Evolutionary conservation across 2,888 invertebrate species (phyloP).

Genomic region (Rhimphoctona megacephalus): DNA sequence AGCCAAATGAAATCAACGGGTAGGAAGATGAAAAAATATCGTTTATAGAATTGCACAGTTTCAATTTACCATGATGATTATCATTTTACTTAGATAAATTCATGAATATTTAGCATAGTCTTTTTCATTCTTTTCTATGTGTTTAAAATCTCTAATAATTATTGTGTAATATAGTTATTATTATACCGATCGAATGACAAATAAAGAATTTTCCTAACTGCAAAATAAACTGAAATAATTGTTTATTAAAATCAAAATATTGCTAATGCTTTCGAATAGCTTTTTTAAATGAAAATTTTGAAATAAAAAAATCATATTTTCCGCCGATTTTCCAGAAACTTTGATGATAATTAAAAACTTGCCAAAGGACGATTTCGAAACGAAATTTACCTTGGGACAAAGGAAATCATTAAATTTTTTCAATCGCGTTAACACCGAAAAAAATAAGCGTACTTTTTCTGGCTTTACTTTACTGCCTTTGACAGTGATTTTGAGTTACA

Average conservation of each 20-base stretch:
- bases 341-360: background rate
- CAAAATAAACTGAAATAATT: background rate
- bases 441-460: background rate
- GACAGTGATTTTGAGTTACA: background rate
- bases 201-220: background rate
- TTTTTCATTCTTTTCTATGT: background rate
- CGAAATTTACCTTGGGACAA: background rate
- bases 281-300: background rate
- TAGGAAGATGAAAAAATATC: background rate
- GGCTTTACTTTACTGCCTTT: background rate
- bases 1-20: constrained; percentile 28
- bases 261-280: too few species aligned
- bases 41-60: background rate
- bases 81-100: background rate
- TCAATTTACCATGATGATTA: background rate
- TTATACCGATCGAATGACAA: background rate
- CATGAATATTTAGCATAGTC: background rate
- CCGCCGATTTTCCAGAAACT: background rate
- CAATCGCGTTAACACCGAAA: background rate
- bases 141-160: background rate
- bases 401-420: background rate
- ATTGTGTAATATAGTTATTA: too few species aligned
- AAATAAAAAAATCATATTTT: background rate
- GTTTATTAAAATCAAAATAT: background rate
- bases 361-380: background rate